Base-by-base conservation (phyloP, 37 sponge, comb jelly and placozoan species). In the Hormiphora californensis region DNA sequence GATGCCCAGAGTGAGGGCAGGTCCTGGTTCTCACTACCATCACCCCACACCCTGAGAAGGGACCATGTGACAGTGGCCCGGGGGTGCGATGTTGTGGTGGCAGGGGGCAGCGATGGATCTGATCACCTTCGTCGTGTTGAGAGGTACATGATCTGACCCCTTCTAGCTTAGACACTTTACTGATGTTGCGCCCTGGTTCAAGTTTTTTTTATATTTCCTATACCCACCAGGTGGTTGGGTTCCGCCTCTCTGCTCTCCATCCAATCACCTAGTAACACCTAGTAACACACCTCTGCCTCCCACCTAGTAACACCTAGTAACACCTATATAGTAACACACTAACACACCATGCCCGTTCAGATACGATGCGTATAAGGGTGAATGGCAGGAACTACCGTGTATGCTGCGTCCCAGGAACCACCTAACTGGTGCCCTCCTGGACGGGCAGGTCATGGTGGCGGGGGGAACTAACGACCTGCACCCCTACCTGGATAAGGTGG, bases 381-480 rank as follows among this genome's bases (percentile, higher is more conserved):
- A 40, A 30, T 73, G 81, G 81, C 81, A 73, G 81, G 81, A 73
- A 19, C 25, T 73, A 15, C 81, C 81, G 35, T n/a, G 81, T 19
- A 73, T 73, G 81, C 25, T 73, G 44, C 81, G 43, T 46, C 35
- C 81, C 28, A 73, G 81, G 44, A 73, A 73, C 81, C 81, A 73
- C 81, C 44, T 73, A 22, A 43, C 46, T 73, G 81, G 81, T 25
- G 81, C 44, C 8, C 39, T 36, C 39, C 46, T 73, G 28, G 12
- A 73, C 81, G 25, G 23, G 27, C 40, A 40, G 15, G 81, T 73
- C 17, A 43, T 25, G 28, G 81, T 73, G 8, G 81, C 46, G 35
- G 81, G 46, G 35, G 81, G 81, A 21, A 73, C 81, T 9, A 73
- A 73, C 81, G 81, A 73, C 44, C 21, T 46, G 5, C 35, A 73